Evolutionary conservation across 2,888 invertebrate genomes (phyloP), one percentile per base, ranked within the genome.

Genomic region (Drosophila anomelani): DNA sequence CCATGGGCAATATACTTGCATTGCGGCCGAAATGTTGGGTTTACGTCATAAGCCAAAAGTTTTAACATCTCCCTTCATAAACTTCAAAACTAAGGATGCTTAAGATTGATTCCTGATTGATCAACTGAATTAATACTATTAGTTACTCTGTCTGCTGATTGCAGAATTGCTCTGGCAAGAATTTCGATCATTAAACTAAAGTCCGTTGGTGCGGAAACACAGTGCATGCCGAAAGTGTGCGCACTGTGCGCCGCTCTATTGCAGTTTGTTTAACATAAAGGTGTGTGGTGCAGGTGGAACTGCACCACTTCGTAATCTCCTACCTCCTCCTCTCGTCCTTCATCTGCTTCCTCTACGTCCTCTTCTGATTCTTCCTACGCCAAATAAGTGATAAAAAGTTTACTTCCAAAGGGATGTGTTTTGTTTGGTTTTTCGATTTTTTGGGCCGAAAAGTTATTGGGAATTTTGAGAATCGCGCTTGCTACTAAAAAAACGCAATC

Each of bases 401-500:
- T 60, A 78, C 76, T 76, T 75, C 75, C 75, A 62, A 82, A 79
- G 74, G 72, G 64, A 76, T 62, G 26, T 47, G 29, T 29, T 71
- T 74, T 73, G 59, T 57, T 59, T 41, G 63, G 64, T 56, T 64
- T 55, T 51, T 67, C 17, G 12, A 39, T 75, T 80, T 74, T 46
- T 46, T 59, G 41, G 60, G 78, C 69, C 77, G 77, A 78, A 81
- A 81, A 63, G 76, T 61, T 67, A n/a, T 74, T 75, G 58, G 61
- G 56, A 84, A 85, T 88, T 89, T 90, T 78, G 80, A 76, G 78
- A 90, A 87, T 90, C 90, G 91, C 91, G 89, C 89, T 89, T 83
- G 91, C 91, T 91, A 91, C 91, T 91, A 91, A 91, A 91, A 91
- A 91, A 91, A 91, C 91, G 91, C 91, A 91, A 91, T 91, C 72